Base-by-base conservation (phyloP, 2,797 vertebrate species). In the Peromyscus melanophrys region DNA sequence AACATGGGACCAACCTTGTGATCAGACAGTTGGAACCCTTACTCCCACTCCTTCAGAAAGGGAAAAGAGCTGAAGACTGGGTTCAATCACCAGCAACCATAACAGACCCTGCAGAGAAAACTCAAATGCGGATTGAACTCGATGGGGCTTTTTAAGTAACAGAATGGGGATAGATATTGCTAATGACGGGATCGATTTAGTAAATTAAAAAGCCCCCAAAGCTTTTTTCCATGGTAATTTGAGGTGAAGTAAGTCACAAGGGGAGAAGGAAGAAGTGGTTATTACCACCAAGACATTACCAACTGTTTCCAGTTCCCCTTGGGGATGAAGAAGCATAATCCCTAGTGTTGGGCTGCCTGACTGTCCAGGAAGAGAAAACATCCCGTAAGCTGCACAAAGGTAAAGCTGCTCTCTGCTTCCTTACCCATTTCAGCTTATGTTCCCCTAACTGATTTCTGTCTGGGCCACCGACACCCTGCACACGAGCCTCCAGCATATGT, bases 261-360 rank as follows among this genome's bases (percentile, higher is more conserved):
- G 25, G 23, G 7, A 63, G 17, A 88, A 93, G 19, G 16, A 52
- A 86, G 92, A 92, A 92, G 75, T 83, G 55, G 46, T 78, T 86
- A 27, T 71, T 71, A 37, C 65, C 84, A 52, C 76, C 4, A 81
- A 90, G 71, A 78, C 25, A 81, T 73, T 43, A 67, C 16, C 29
- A n/a, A 71, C 43, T 84, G 73, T 67, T 95, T 96, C 65, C 65
- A 90, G 71, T 89, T 96, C 77, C 65, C n/a, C 37, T 95, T 19
- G 59, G 19, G 69, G 31, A 95, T 88, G 61, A 88, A 92, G 57
- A 96, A 95, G 83, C 34, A 92, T 16, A 89, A 77, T 69, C 11
- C n/a, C n/a, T 71, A 90, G 1, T 17, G 55, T 8, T 71, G 61
- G 59, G 23, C 75, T 27, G 78, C 19, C 43, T 65, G 31, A 43